Evolutionary conservation across 2,888 invertebrate species (phyloP), one percentile per base, ranked within the genome.

Genomic region (Brachyopa scutellaris): DNA sequence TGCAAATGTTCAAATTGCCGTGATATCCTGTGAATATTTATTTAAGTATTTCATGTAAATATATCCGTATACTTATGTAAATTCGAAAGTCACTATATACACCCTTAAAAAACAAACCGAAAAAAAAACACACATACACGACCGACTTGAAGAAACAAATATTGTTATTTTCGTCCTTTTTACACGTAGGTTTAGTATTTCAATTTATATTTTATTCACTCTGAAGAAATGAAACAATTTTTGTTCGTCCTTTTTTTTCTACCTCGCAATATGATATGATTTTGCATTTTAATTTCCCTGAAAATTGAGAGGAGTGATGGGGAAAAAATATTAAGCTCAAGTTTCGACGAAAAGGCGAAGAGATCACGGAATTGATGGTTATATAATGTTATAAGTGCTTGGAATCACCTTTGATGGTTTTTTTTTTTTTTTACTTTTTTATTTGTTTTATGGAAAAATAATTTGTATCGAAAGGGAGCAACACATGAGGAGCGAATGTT

Each of bases 351-450:
- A 33, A 36, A 40, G 19, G 61, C 15, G 4, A n/a, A n/a, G n/a
- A 26, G 40, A 21, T 9, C 13, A 11, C 7, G 23, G 59, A 69
- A 19, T 67, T 40, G 79, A 67, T 61, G 67, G n/a, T n/a, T n/a
- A n/a, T n/a, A n/a, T n/a, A n/a, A 26, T 5, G 49, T 36, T 76
- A 45, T 59, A 57, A 76, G 76, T 64, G 64, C 69, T 59, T 23
- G 53, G 57, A 70, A 64, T 80, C 76, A 69, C 76, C 80, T 80
- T 80, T 76, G 80, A 80, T 64, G 74, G 67, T 55, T 64, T 47
- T 70, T 55, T 80, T n/a, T n/a, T n/a, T n/a, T n/a, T n/a, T n/a
- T n/a, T n/a, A n/a, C n/a, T n/a, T n/a, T n/a, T n/a, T n/a, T n/a
- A n/a, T n/a, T n/a, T n/a, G n/a, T n/a, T n/a, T 76, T 36, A 42